Evolutionary conservation across 1,140 invertebrate genomes (phyloP).

Genomic region (Magallana angulata): DNA sequence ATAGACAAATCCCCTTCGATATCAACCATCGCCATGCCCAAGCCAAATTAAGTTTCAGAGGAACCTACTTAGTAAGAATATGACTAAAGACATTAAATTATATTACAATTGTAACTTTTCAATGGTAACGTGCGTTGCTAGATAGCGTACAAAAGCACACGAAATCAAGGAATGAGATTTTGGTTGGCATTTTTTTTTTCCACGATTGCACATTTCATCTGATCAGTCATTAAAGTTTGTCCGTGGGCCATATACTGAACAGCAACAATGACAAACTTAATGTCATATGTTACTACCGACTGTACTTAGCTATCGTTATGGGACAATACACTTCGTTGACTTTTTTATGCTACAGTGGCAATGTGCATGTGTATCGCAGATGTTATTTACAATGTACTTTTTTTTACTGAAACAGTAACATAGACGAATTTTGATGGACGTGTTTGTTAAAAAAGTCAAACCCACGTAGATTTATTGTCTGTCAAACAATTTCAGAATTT

Average conservation of each 20-base stretch:
- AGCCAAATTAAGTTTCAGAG: too few species aligned
- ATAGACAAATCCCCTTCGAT: background rate
- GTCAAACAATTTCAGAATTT: background rate
- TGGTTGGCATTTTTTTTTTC: background rate
- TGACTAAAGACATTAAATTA: too few species aligned
- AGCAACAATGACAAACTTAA: background rate
- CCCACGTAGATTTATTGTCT: background rate
- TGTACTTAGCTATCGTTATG: too few species aligned
- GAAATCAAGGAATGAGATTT: too few species aligned
- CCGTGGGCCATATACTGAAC: background rate
- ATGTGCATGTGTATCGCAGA: background rate
- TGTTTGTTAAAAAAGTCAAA: background rate
- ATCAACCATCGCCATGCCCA: background rate
- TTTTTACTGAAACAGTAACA: background rate
- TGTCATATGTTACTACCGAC: background rate
- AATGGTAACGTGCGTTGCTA: too few species aligned
- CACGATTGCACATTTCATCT: background rate
- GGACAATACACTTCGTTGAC: background rate
- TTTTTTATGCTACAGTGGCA: background rate
- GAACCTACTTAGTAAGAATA: too few species aligned
- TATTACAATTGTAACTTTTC: too few species aligned
- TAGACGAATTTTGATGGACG: background rate
- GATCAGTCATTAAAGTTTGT: background rate
- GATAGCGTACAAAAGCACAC: too few species aligned
- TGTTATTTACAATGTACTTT: slow-evolving; percentile 1